Base-by-base conservation (phyloP, 1,140 invertebrate species). In the Liolophura sinensis region DNA sequence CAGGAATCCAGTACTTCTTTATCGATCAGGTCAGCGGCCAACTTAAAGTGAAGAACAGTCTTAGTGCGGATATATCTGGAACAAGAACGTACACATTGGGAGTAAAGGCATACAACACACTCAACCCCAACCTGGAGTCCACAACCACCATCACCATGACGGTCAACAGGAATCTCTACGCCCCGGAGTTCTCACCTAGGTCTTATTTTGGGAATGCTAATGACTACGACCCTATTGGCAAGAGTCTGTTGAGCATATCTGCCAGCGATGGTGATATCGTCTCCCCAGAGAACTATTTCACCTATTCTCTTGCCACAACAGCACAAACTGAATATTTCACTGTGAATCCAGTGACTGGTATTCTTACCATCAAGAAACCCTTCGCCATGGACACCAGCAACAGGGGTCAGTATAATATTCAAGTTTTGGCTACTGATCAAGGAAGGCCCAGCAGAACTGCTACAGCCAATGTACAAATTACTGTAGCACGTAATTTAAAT, bases 101-200 rank as follows among this genome's bases (percentile, higher is more conserved):
- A 40, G 31, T 97, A 0, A 88, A 90, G 67, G 94, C 92, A 0
- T 93, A 92, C 77, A 94, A 97, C 79, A 87, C 93, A 69, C 92
- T 92, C 0, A 91, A 93, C 52, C 95, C 95, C 11, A 78, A 92
- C 0, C 85, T 96, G 48, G 92, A 91, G 54, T 91, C 93, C 7
- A 91, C 90, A 11, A 92, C 92, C 31, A 93, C 90, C 58, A 89
- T 75, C 7, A 25, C 31, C 25, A 72, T 81, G 14, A 69, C 27
- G 56, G 75, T 78, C 18, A 54, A 24, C 4, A 68, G 76, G 18
- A 81, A 79, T 62, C 47, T 69, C 15, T 65, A 68, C 58, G 59
- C 65, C 24, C 78, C 78, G 51, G 52, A 50, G 0, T 73, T 77
- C 48, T 62, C 49, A 24, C 67, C 70, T 48, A 40, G 9, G 9